Evolutionary conservation across 2,888 invertebrate species (phyloP).

Genomic region (Theristus sp.): DNA sequence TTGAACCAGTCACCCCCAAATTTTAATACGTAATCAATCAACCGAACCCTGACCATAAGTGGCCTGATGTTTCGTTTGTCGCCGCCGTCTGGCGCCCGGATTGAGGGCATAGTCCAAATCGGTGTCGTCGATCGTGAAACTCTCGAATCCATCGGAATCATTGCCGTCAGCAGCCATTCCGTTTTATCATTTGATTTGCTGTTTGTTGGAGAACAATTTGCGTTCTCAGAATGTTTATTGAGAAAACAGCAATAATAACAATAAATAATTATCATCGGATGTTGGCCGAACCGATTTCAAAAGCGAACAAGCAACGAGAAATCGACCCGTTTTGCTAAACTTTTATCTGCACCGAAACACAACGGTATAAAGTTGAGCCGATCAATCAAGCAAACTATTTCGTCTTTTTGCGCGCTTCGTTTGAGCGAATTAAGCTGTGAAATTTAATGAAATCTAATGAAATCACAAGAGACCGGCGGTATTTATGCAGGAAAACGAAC

Average conservation of each 20-base stretch:
- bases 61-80: neutral
- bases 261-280: neutral
- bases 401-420: too few relatives aligned
- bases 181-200: neutral
- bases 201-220: neutral
- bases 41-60: too few relatives aligned
- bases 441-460: too few relatives aligned
- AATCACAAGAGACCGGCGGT: too few relatives aligned
- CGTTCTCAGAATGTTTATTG: neutral
- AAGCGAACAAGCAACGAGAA: neutral
- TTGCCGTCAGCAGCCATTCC: neutral
- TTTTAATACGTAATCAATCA: neutral
- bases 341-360: too few relatives aligned
- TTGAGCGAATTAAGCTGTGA: too few relatives aligned
- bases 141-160: neutral
- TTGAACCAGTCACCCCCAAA: neutral
- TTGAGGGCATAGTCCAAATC: neutral
- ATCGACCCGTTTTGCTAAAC: neutral
- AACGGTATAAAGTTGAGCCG: too few relatives aligned
- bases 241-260: neutral
- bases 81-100: neutral
- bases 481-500: too few relatives aligned
- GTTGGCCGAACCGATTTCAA: too few relatives aligned
- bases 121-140: neutral
- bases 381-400: too few relatives aligned